phyloP scores from a whole-genome alignment of 1,140 invertebrate species.

The Gryon sp. region DNA sequence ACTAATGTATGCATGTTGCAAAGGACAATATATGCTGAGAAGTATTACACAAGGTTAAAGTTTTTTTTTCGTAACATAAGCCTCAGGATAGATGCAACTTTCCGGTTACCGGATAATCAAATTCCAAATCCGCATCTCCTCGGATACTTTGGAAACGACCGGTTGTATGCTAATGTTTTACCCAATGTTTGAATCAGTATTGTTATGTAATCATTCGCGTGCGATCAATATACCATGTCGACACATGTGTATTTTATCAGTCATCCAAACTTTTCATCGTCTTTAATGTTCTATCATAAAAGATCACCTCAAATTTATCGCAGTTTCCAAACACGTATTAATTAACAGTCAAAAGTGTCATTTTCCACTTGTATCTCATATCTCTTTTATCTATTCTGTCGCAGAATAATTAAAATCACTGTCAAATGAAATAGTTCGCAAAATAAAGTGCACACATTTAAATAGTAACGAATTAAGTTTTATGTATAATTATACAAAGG shows the following conservation, averaged over 20 bases:
- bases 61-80: slow-evolving; percentile 58
- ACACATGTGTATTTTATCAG: slow-evolving; percentile 30
- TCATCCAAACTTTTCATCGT: slow-evolving; percentile 25
- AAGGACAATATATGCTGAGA: neutral
- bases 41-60: slow-evolving; percentile 49
- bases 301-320: slow-evolving; percentile 15
- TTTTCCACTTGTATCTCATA: neutral
- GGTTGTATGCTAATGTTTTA: slow-evolving; percentile 71
- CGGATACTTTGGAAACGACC: slow-evolving; percentile 56
- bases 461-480: too few relatives aligned
- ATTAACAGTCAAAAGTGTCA: slow-evolving; percentile 2
- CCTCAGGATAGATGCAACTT: slow-evolving; percentile 48
- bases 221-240: slow-evolving; percentile 40
- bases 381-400: too few relatives aligned
- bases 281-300: slow-evolving; percentile 13
- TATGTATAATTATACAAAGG: too few relatives aligned
- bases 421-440: too few relatives aligned
- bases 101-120: slow-evolving; percentile 52
- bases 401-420: too few relatives aligned
- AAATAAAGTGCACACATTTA: too few relatives aligned
- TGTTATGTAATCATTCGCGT: slow-evolving; percentile 46
- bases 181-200: slow-evolving; percentile 61
- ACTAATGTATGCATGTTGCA: too few relatives aligned
- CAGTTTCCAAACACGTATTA: slow-evolving; percentile 8
- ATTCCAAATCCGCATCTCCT: slow-evolving; percentile 60